Conservation (phyloP, 2,797 vertebrate genomes). For the Menidia menidia region DNA sequence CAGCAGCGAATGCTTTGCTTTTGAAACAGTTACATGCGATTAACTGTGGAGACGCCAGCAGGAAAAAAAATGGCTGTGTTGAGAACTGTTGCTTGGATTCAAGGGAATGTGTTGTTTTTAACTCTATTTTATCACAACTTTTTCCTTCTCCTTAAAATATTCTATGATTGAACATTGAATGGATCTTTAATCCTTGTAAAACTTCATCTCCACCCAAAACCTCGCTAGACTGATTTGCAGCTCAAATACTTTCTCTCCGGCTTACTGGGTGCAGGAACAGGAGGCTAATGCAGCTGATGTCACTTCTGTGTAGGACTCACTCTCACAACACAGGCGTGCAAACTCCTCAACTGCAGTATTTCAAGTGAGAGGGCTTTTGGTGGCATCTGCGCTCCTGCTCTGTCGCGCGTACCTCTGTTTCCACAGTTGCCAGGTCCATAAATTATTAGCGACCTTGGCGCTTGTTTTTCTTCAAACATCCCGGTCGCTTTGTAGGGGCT, state of each 20-base stretch:
- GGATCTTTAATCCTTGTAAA: neutral
- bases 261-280: neutral
- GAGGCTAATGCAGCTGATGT: neutral
- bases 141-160: no score
- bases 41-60: slow-evolving; percentile 11
- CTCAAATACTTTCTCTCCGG: no score
- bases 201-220: neutral
- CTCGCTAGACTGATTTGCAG: neutral
- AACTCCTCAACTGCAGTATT: neutral
- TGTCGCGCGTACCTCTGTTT: neutral
- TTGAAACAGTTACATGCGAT: slow-evolving; percentile 2
- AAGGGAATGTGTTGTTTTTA: slow-evolving; percentile 14
- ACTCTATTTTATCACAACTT: slow-evolving; percentile 13
- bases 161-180: neutral
- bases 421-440: neutral
- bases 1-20: slow-evolving; percentile 30
- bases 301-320: no score
- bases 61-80: neutral
- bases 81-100: neutral
- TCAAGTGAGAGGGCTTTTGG: neutral
- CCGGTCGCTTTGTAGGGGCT: neutral
- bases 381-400: neutral
- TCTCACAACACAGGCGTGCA: no score
- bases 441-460: neutral
- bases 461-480: neutral